phyloP scores from a whole-genome alignment of 2,888 invertebrate genomes.

The Altica lythri region DNA sequence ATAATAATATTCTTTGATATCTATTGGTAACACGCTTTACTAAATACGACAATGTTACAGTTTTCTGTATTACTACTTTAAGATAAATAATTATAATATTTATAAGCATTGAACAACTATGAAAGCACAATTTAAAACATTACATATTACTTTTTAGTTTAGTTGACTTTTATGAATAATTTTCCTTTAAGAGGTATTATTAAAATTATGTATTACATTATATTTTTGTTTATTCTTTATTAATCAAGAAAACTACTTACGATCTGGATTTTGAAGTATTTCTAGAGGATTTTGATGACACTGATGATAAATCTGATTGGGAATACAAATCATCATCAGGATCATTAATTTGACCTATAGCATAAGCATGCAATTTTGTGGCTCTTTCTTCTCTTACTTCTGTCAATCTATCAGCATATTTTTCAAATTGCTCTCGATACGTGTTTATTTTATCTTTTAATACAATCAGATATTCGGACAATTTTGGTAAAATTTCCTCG shows the following conservation, averaged over 20 bases:
- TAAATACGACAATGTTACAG: no score
- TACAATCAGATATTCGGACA: constrained; percentile 35
- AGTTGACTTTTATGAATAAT: no score
- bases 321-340: constrained; percentile 53
- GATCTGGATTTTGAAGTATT: constrained; percentile 29
- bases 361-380: constrained; percentile 37
- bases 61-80: no score
- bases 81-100: no score
- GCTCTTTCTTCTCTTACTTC: constrained; percentile 55
- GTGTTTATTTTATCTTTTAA: constrained; percentile 37
- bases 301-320: constrained; percentile 34
- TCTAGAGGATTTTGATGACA: neutral
- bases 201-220: neutral
- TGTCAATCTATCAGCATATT: constrained; percentile 43
- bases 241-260: no score
- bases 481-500: constrained; percentile 31
- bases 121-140: no score
- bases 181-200: no score
- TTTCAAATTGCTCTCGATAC: constrained; percentile 32
- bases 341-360: constrained; percentile 44
- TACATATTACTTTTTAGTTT: no score
- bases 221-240: no score
- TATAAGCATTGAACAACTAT: no score
- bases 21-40: no score
- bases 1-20: no score